phyloP scores from a whole-genome alignment of 1,140 invertebrate species.

The Drosophila equinoxialis region DNA sequence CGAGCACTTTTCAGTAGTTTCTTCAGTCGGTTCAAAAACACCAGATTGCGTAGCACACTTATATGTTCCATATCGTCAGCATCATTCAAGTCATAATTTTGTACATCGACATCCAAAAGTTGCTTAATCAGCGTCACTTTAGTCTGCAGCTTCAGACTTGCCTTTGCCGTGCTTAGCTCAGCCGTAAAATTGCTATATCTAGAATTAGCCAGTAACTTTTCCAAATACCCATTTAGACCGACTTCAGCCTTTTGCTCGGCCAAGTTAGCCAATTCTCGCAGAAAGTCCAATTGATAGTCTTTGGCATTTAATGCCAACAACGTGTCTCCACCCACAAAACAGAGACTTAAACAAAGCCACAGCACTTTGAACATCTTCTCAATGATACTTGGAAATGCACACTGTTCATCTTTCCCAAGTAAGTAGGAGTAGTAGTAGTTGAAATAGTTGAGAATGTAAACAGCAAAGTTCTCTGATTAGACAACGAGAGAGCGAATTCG shows the following conservation, averaged over 20 bases:
- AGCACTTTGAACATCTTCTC: constrained; percentile 47
- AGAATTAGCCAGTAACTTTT: constrained; percentile 28
- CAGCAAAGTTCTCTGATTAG: constrained; percentile 32
- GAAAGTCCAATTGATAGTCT: constrained; percentile 59
- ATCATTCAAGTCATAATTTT: constrained; percentile 19
- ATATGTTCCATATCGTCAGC: constrained; percentile 49
- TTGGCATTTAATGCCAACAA: constrained; percentile 38
- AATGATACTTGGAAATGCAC: constrained; percentile 21
- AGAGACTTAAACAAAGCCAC: constrained; percentile 14
- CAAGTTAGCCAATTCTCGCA: constrained; percentile 36
- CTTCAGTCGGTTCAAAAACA: constrained; percentile 61
- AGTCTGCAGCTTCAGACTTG: constrained; percentile 27
- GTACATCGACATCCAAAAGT: constrained; percentile 56
- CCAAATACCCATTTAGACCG: constrained; percentile 55
- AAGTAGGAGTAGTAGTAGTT: constrained; percentile 6
- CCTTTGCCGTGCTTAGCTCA: constrained; percentile 31
- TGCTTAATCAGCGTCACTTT: constrained; percentile 73
- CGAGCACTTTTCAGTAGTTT: constrained; percentile 33
- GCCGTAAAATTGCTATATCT: constrained; percentile 44
- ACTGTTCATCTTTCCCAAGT: constrained; percentile 31
- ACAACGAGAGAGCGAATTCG: not conserved
- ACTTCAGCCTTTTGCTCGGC: constrained; percentile 41
- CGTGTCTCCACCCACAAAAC: not conserved
- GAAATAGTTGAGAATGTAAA: constrained; percentile 43
- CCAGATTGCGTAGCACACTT: constrained; percentile 60